phyloP scores from a whole-genome alignment of 2,888 invertebrate species.

The Tanaodytes sp. region DNA sequence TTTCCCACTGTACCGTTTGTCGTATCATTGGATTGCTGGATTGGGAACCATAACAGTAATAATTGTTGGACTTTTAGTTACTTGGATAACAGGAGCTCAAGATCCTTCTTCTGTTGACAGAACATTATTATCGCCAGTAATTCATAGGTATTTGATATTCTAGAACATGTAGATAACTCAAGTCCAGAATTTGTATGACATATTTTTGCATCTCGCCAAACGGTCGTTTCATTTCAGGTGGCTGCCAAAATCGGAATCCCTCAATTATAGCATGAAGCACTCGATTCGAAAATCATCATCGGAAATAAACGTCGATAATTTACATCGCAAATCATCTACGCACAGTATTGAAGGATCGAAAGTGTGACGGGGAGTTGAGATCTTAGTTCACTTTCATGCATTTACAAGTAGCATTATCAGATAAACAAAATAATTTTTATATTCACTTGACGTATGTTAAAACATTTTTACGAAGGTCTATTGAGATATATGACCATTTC shows the following conservation, averaged over 20 bases:
- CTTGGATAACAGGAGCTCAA: conserved; percentile 76
- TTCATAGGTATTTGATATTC: conserved; percentile 74
- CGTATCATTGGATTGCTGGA: conserved; percentile 88
- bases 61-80: conserved; percentile 80
- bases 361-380: conserved; percentile 6
- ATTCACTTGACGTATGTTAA: no score
- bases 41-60: conserved; percentile 81
- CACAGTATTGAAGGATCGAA: conserved; percentile 29
- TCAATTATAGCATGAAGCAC: conserved; percentile 23
- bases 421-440: no score
- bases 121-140: conserved; percentile 77
- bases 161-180: not conserved
- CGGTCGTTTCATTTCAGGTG: conserved; percentile 56
- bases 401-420: conserved; percentile 19
- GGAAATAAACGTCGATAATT: conserved; percentile 46
- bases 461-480: no score
- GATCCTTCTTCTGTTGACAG: conserved; percentile 75
- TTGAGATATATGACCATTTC: no score
- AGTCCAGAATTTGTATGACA: conserved; percentile 2
- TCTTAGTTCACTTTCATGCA: conserved; percentile 12
- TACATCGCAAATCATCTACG: conserved; percentile 41
- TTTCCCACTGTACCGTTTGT: conserved; percentile 84
- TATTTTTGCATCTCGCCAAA: no score
- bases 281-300: conserved; percentile 28
- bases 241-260: conserved; percentile 59